Evolutionary conservation across 1,140 invertebrate genomes (phyloP).

Genomic region (Cardiocondyla obscurior): DNA sequence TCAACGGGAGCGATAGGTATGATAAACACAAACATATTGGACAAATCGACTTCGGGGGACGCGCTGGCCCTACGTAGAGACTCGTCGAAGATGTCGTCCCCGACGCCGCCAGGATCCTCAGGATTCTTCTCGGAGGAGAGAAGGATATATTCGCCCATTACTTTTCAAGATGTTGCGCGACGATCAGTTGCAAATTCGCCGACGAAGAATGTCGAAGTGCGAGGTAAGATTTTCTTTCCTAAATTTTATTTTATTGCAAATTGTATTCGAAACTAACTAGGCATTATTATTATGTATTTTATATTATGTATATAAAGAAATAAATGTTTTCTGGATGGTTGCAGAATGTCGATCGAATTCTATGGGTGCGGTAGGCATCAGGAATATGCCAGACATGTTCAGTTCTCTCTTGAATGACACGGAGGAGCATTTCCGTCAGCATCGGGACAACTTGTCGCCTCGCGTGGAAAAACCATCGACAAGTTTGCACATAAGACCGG

Average conservation of each 20-base stretch:
- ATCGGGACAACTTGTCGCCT: conserved; percentile 77
- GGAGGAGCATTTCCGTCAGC: conserved; percentile 85
- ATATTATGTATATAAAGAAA: neutral
- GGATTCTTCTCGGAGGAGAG: conserved; percentile 83
- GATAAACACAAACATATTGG: conserved; percentile 64
- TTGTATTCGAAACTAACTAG: neutral
- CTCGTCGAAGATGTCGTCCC: conserved; percentile 75
- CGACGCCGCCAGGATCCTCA: conserved; percentile 74
- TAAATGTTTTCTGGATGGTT: conserved; percentile 30
- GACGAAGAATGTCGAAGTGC: conserved; percentile 80
- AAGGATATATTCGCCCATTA: conserved; percentile 92
- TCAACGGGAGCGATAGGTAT: conserved; percentile 49
- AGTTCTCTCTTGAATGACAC: conserved; percentile 85
- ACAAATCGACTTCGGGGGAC: conserved; percentile 48
- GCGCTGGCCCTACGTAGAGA: conserved; percentile 67
- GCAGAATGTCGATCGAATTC: conserved; percentile 86
- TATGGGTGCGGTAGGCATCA: conserved; percentile 84
- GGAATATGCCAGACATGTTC: conserved; percentile 83
- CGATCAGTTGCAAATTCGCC: conserved; percentile 90
- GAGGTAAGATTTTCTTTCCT: conserved; percentile 70
- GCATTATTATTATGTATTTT: neutral
- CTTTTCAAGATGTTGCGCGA: conserved; percentile 91
- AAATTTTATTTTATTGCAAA: neutral
- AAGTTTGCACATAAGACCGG: conserved; percentile 61
- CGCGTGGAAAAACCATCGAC: conserved; percentile 61